These are phyloP conservation scores for Papilio demoleus DNA, from an alignment of 2,888 invertebrate genomes.

Conservation along the genomic window DNA sequence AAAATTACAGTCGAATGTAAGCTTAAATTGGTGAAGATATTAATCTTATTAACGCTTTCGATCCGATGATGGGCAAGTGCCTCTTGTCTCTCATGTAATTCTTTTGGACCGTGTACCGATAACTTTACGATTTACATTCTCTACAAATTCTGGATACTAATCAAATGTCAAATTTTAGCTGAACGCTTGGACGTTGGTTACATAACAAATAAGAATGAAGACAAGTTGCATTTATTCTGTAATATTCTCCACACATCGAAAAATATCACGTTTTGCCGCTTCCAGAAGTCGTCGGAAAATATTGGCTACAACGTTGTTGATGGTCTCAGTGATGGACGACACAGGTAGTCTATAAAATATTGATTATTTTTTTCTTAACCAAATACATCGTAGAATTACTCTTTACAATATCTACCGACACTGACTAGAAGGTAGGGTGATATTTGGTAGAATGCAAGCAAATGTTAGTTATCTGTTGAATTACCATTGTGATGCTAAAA, in stretches of 20 bases:
- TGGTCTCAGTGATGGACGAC: constrained; percentile 73
- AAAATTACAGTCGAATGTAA: constrained; percentile 68
- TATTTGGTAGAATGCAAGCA: no score
- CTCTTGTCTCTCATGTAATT: no score
- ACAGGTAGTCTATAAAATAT: constrained; percentile 60
- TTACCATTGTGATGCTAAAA: not conserved
- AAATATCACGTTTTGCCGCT: constrained; percentile 78
- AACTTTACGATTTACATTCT: not conserved
- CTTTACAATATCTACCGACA: not conserved
- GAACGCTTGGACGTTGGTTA: constrained; percentile 76
- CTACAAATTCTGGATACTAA: not conserved
- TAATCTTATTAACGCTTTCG: no score
- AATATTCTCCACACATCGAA: constrained; percentile 71
- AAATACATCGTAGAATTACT: not conserved
- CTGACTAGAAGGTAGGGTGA: no score
- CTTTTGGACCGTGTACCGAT: no score
- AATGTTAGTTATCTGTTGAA: no score
- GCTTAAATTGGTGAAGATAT: constrained; percentile 23
- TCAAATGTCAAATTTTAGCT: constrained; percentile 56
- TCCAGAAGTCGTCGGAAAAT: constrained; percentile 65
- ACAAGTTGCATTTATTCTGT: constrained; percentile 73
- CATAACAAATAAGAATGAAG: constrained; percentile 53
- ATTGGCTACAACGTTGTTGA: constrained; percentile 72
- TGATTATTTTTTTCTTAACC: not conserved
- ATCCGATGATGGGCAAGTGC: no score